Percentiles rank a stretch among this genome's conserved stretches.
phyloP scores from a whole-genome alignment of 2,888 invertebrate genomes.

The Mimachlamys varia region DNA sequence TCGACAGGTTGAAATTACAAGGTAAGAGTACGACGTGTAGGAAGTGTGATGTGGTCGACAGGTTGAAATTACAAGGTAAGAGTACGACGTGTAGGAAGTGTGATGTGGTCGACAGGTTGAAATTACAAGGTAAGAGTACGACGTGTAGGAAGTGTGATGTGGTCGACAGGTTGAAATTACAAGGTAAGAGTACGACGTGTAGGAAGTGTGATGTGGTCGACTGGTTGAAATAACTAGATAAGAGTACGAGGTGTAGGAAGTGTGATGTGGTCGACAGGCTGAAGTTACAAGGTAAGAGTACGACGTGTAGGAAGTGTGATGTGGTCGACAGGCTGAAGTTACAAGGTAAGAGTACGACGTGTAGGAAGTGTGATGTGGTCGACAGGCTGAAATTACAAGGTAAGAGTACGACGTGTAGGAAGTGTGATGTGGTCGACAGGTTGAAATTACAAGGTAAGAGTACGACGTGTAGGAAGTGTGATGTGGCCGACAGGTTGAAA shows the following conservation, averaged over 20 bases:
- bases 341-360: background rate
- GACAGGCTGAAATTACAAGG: background rate
- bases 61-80: background rate
- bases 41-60: background rate
- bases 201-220: background rate
- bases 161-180: background rate
- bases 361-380: background rate
- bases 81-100: background rate
- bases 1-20: background rate
- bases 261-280: background rate
- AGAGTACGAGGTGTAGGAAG: background rate
- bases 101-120: too few species aligned
- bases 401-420: background rate
- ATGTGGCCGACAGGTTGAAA: too few species aligned
- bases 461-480: background rate
- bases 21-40: background rate
- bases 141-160: background rate
- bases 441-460: background rate
- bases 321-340: too few species aligned
- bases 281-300: too few species aligned
- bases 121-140: background rate
- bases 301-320: too few species aligned
- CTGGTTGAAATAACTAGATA: too few species aligned
- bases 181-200: background rate
- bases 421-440: background rate